Evolutionary conservation across 2,113 vertebrate genomes (phyloP), one percentile per base, ranked within the genome.

Genomic region (Ranitomeya variabilis): DNA sequence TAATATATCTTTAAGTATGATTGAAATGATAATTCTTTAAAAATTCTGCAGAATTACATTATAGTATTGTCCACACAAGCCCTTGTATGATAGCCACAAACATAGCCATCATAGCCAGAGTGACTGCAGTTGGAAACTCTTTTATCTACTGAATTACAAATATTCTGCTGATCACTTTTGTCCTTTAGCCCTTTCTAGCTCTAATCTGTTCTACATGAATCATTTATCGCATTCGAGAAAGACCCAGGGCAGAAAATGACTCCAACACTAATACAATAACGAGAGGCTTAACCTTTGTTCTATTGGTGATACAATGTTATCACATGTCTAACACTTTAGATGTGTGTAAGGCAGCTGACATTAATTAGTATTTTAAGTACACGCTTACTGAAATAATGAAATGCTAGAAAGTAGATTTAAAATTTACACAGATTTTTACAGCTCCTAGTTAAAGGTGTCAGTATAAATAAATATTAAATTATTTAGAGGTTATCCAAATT

Each of bases 251-350:
- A 51, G 52, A 85, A 66, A 83, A 15, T 21, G 74, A 11, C 74
- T 77, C 74, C 86, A 85, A 92, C 86, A 81, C 90, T 91, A 90
- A 92, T 19, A 90, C 87, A 92, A 89, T 87, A 91, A 90, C 67
- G 74, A 86, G 91, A 91, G 92, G 91, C 91, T 94, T 94, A 94
- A 94, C 94, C 94, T 94, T 94, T 94, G 93, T 93, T 92, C 94
- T 86, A 87, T 89, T 86, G 91, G 94, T 94, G 94, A 91, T 90
- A 93, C 92, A 94, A 93, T 87, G 89, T 88, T 90, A 92, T 94
- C 94, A 93, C 94, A 93, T 94, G 94, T 90, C 89, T 90, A 91
- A 91, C 92, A 91, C 92, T 90, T 91, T 92, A 90, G 87, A 92
- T 90, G 67, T 93, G 93, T 92, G 91, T 91, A 91, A 93, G 90